These are phyloP conservation scores for Coenonympha arcania DNA, from an alignment of 2,888 invertebrate species.

Conservation along the genomic window DNA sequence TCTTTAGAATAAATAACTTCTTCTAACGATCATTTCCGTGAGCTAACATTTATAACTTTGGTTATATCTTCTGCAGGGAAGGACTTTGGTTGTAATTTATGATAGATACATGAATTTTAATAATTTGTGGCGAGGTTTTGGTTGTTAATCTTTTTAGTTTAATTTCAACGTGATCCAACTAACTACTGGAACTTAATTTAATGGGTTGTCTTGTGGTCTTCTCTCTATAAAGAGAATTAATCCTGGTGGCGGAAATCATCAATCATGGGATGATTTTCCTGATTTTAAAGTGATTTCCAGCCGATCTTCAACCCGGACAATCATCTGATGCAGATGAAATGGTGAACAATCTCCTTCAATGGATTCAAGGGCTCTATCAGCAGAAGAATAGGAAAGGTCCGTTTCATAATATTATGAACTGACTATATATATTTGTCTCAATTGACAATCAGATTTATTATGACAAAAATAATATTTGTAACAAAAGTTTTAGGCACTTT, in stretches of 20 bases:
- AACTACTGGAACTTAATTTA: background rate
- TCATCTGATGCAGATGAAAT: conserved; percentile 79
- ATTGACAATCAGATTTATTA: too few species aligned
- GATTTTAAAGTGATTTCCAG: conserved; percentile 60
- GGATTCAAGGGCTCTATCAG: conserved; percentile 82
- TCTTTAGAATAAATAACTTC: too few species aligned
- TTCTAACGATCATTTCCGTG: too few species aligned
- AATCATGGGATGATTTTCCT: conserved; percentile 24
- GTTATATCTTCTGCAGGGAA: too few species aligned
- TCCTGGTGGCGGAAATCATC: conserved; percentile 9
- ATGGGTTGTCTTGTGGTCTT: conserved; percentile 1
- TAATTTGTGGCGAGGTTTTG: background rate
- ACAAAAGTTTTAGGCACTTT: too few species aligned
- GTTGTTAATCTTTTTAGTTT: background rate
- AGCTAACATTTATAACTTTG: too few species aligned
- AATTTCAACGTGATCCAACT: background rate
- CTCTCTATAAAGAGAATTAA: conserved; percentile 10
- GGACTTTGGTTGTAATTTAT: background rate
- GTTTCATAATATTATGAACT: conserved; percentile 25
- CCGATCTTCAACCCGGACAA: conserved; percentile 56
- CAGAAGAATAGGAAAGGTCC: conserved; percentile 73
- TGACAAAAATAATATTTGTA: too few species aligned
- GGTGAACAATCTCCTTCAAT: conserved; percentile 82
- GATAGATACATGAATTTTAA: background rate
- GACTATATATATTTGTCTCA: too few species aligned